These are phyloP conservation scores for Henricia sp. DNA, from an alignment of 53 echinoderm and acorn worm genomes.

Conservation along the genomic window DNA sequence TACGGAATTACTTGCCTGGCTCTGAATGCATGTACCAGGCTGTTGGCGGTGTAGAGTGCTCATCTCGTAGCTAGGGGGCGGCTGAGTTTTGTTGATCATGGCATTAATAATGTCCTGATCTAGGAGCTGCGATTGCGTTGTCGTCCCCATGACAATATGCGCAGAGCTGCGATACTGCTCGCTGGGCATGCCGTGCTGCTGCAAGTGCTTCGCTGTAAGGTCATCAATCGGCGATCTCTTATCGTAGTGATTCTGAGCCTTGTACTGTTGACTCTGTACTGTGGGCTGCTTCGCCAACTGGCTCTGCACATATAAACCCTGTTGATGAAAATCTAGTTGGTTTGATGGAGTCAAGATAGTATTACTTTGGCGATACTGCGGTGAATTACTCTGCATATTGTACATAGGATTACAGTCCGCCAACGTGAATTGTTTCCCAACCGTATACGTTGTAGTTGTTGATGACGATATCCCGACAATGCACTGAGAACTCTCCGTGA, in stretches of 20 bases:
- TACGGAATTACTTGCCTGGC: conserved; percentile 49
- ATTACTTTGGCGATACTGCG: conserved; percentile 43
- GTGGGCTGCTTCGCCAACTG: conserved; percentile 17
- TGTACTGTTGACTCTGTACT: not conserved
- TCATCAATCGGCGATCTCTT: conserved; percentile 51
- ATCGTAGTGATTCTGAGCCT: conserved; percentile 42
- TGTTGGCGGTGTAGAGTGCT: conserved; percentile 81
- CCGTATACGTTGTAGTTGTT: conserved; percentile 70
- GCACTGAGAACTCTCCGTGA: conserved; percentile 73
- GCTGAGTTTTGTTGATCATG: conserved; percentile 86
- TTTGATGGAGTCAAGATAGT: conserved; percentile 33
- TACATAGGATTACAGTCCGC: conserved; percentile 28
- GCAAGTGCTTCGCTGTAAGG: conserved; percentile 45
- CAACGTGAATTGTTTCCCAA: conserved; percentile 42
- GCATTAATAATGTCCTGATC: conserved; percentile 73
- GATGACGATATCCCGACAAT: conserved; percentile 67
- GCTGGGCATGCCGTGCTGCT: conserved; percentile 1
- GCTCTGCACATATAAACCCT: conserved; percentile 20
- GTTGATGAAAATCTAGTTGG: conserved; percentile 27
- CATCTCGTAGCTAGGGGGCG: conserved; percentile 93
- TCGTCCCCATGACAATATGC: conserved; percentile 71
- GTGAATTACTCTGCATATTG: conserved; percentile 3
- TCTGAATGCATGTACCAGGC: conserved; percentile 65
- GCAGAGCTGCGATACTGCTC: conserved; percentile 77
- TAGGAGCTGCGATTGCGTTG: conserved; percentile 46